Conservation (phyloP, 2,888 invertebrate species). For the Tortrix viridana region DNA sequence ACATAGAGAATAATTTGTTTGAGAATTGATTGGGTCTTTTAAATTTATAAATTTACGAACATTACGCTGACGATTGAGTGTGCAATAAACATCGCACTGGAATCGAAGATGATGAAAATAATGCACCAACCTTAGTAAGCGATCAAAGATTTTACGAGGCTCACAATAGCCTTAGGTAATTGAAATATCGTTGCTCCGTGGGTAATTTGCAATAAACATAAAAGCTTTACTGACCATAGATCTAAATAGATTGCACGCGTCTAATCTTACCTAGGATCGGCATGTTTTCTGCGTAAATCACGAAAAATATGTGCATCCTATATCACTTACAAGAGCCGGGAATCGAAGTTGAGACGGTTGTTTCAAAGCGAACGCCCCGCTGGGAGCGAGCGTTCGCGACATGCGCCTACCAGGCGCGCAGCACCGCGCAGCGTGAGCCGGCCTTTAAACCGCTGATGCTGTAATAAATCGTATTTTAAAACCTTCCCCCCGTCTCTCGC, state of each 20-base stretch:
- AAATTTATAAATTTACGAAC: too few relatives aligned
- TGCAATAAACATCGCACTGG: too few relatives aligned
- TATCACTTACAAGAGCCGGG: constrained; percentile 39
- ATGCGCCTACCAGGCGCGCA: constrained; percentile 61
- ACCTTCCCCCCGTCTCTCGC: constrained; percentile 51
- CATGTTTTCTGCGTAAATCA: constrained; percentile 45
- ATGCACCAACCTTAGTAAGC: neutral
- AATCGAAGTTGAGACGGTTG: constrained; percentile 51
- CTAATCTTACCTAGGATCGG: constrained; percentile 36
- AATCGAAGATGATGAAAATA: neutral
- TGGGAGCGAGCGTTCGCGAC: constrained; percentile 54
- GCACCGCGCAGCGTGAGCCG: constrained; percentile 56
- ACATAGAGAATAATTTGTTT: too few relatives aligned
- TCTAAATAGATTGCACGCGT: constrained; percentile 42
- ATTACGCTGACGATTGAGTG: too few relatives aligned
- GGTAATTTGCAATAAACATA: constrained; percentile 50
- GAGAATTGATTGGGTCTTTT: too few relatives aligned
- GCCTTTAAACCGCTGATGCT: constrained; percentile 57
- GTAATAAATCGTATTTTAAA: constrained; percentile 70
- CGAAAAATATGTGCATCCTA: constrained; percentile 42
- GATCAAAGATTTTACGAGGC: constrained; percentile 24
- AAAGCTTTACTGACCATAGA: constrained; percentile 45
- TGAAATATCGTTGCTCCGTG: constrained; percentile 20
- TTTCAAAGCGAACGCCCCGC: constrained; percentile 57
- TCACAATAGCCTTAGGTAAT: constrained; percentile 24